Percentiles rank a stretch among this genome's conserved stretches.
These are phyloP conservation scores for Crypturellus tataupa DNA, from an alignment of 2,797 vertebrate genomes.

Conservation along the genomic window DNA sequence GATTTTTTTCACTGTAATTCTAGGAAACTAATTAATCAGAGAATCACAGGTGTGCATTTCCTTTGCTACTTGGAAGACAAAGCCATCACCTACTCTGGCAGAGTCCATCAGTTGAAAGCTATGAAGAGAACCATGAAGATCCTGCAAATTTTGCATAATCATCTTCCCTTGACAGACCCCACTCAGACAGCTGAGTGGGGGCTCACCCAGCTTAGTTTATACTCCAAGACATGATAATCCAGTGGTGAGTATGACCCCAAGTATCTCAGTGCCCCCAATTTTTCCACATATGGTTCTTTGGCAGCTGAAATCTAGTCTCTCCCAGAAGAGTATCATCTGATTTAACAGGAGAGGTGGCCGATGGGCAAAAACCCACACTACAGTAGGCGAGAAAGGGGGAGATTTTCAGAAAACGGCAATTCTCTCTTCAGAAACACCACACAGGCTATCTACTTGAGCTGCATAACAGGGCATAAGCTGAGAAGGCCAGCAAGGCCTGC, in stretches of 20 bases:
- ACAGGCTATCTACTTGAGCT: not conserved
- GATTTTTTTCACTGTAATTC: not conserved
- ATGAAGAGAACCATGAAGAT: not conserved
- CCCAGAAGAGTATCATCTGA: not conserved
- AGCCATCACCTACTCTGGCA: not conserved
- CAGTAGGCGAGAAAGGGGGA: not conserved
- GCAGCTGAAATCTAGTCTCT: not conserved
- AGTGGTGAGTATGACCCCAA: not conserved
- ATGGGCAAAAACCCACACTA: not conserved
- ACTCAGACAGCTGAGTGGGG: not conserved
- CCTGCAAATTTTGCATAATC: not conserved
- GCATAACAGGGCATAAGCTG: not conserved
- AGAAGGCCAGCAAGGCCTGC: not conserved
- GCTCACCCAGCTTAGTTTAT: not conserved
- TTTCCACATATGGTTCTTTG: not conserved
- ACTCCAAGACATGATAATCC: not conserved
- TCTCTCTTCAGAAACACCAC: not conserved
- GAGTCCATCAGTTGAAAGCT: not conserved
- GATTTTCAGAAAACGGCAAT: constrained; percentile 15
- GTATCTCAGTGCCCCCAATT: not conserved
- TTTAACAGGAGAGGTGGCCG: not conserved
- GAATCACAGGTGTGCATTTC: not conserved
- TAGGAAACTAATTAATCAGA: not conserved
- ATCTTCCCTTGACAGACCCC: not conserved
- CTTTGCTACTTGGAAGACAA: not conserved